Conservation (phyloP, 2,797 vertebrate species). For the Carapus acus region DNA sequence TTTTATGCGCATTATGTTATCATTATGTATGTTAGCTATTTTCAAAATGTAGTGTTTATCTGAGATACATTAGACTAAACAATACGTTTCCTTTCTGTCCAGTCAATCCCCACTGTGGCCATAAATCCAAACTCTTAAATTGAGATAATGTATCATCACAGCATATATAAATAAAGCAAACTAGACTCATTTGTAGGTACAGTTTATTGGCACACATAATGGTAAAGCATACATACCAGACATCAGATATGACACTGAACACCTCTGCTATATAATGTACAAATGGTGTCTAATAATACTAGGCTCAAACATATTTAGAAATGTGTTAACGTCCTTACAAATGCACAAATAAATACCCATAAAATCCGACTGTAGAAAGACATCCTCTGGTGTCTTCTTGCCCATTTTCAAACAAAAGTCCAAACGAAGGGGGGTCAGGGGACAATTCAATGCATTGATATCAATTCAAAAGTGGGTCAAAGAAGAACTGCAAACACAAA, state of each 20-base stretch:
- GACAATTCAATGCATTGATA: conserved; percentile 61
- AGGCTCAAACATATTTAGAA: conserved; percentile 84
- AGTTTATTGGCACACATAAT: conserved; percentile 99
- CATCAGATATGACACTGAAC: conserved; percentile 94
- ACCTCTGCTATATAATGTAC: conserved; percentile 94
- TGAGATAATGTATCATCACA: background rate
- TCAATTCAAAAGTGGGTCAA: conserved; percentile 57
- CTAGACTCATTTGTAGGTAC: conserved; percentile 77
- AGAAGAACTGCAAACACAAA: conserved; percentile 63
- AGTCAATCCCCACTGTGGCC: background rate
- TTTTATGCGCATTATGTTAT: too few species aligned
- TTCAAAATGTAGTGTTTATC: too few species aligned
- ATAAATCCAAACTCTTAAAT: background rate
- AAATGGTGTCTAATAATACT: conserved; percentile 91
- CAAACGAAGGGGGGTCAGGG: conserved; percentile 77
- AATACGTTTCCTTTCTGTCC: background rate
- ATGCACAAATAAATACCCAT: conserved; percentile 96
- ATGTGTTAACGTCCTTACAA: conserved; percentile 88
- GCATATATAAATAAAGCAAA: conserved; percentile 27
- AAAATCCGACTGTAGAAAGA: conserved; percentile 72
- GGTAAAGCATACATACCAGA: conserved; percentile 99
- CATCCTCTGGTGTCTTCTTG: conserved; percentile 66
- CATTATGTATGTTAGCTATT: too few species aligned
- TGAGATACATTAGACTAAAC: too few species aligned
- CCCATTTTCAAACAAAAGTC: conserved; percentile 76